A percentile compares a stretch with the other conserved stretches of the same genome.
Conservation (phyloP, 2,888 invertebrate species). For the Pasiphila rectangulata region DNA sequence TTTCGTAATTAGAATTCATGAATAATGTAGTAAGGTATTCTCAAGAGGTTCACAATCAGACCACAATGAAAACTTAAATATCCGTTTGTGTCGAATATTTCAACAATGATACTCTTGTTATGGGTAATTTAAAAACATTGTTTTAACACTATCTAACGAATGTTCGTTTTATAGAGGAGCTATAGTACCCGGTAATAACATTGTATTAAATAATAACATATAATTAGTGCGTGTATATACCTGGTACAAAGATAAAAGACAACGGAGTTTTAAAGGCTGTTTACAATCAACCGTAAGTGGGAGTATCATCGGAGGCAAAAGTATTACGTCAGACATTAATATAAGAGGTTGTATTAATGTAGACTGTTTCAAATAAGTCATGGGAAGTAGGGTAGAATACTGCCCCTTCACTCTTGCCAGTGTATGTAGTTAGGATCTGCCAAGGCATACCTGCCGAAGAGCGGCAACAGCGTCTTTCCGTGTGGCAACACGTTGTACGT, state of each 20-base stretch:
- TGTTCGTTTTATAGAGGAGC: slow-evolving; percentile 54
- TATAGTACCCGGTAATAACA: slow-evolving; percentile 67
- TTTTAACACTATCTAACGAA: slow-evolving; percentile 58
- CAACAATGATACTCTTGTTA: slow-evolving; percentile 53
- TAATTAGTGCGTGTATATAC: slow-evolving; percentile 67
- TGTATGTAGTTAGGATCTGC: too few species aligned
- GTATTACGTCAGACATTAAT: slow-evolving; percentile 20
- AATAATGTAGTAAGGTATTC: slow-evolving; percentile 56
- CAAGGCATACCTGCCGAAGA: too few species aligned
- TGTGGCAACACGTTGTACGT: too few species aligned
- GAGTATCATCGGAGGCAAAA: slow-evolving; percentile 56
- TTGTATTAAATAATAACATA: slow-evolving; percentile 77
- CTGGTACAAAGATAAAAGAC: slow-evolving; percentile 73
- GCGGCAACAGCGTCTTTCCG: too few species aligned
- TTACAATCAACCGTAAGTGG: slow-evolving; percentile 72
- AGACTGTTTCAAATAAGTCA: too few species aligned
- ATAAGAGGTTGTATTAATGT: too few species aligned
- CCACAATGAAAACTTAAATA: slow-evolving; percentile 56
- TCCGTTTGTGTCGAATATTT: slow-evolving; percentile 51
- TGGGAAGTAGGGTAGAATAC: too few species aligned
- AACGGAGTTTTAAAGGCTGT: slow-evolving; percentile 75
- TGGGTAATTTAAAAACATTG: slow-evolving; percentile 53
- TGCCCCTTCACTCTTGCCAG: too few species aligned
- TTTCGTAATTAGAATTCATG: slow-evolving; percentile 60
- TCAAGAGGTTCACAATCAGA: slow-evolving; percentile 51